Percentiles rank a stretch among this genome's conserved stretches.
phyloP scores from a whole-genome alignment of 2,888 invertebrate genomes.

The Xylocampa areola region DNA sequence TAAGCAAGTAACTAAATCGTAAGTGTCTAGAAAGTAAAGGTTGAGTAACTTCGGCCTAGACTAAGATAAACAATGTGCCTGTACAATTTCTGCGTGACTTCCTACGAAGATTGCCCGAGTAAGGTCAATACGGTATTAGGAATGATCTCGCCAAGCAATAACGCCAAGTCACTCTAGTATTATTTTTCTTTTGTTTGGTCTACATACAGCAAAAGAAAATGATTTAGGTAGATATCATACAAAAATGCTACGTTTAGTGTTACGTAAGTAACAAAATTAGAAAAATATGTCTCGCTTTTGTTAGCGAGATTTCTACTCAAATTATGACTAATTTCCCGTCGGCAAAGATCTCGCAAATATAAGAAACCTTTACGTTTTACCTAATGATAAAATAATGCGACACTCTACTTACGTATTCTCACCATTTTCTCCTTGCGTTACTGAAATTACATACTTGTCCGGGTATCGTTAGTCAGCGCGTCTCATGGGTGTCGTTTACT shows the following conservation, averaged over 20 bases:
- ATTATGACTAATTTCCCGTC: neutral
- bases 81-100: slow-evolving; percentile 53
- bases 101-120: slow-evolving; percentile 43
- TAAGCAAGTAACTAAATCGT: neutral
- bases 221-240: no score
- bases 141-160: slow-evolving; percentile 27
- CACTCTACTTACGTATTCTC: slow-evolving; percentile 23
- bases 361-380: neutral
- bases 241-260: no score
- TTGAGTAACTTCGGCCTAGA: slow-evolving; percentile 15
- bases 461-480: slow-evolving; percentile 40
- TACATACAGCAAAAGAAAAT: no score
- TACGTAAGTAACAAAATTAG: no score
- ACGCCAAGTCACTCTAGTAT: slow-evolving; percentile 13
- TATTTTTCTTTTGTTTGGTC: slow-evolving; percentile 6
- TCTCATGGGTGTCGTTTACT: slow-evolving; percentile 67
- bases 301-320: no score
- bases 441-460: slow-evolving; percentile 51
- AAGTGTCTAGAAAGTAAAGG: slow-evolving; percentile 20
- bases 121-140: slow-evolving; percentile 51
- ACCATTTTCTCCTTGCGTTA: slow-evolving; percentile 44
- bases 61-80: slow-evolving; percentile 23
- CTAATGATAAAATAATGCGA: slow-evolving; percentile 16
- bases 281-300: no score
- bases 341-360: neutral